Conservation (phyloP, 1,140 invertebrate species). For the Cydia fagiglandana region DNA sequence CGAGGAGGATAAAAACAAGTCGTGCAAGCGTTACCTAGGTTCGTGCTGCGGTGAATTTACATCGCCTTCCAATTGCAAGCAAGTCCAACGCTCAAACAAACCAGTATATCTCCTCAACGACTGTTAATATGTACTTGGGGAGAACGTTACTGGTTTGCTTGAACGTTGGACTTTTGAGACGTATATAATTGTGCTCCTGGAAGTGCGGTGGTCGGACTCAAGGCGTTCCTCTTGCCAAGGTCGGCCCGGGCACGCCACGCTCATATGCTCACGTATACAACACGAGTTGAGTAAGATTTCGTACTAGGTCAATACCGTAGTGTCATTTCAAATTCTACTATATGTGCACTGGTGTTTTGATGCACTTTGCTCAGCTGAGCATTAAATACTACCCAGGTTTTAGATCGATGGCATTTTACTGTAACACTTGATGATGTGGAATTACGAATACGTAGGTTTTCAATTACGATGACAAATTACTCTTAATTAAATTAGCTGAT, state of each 20-base stretch:
- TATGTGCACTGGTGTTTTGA: neutral
- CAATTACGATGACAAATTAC: conserved; percentile 21
- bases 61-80: neutral
- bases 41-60: neutral
- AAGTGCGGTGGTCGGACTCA: conserved; percentile 21
- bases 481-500: conserved; percentile 13
- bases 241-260: conserved; percentile 28
- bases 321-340: conserved; percentile 1
- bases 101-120: neutral
- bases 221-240: conserved; percentile 32
- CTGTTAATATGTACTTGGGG: neutral
- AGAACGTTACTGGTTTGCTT: neutral
- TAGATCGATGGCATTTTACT: neutral
- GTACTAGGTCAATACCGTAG: conserved; percentile 21
- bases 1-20: conserved; percentile 32
- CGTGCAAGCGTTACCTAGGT: conserved; percentile 24
- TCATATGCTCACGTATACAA: conserved; percentile 14
- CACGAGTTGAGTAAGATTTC: conserved; percentile 30
- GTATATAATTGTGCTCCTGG: neutral
- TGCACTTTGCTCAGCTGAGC: neutral
- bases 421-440: neutral
- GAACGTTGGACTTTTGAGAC: neutral
- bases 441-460: neutral
- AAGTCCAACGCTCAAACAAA: neutral
- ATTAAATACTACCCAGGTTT: neutral